These are phyloP conservation scores for Corydoras sp. DNA, from an alignment of 2,113 vertebrate genomes.

Conservation along the genomic window DNA sequence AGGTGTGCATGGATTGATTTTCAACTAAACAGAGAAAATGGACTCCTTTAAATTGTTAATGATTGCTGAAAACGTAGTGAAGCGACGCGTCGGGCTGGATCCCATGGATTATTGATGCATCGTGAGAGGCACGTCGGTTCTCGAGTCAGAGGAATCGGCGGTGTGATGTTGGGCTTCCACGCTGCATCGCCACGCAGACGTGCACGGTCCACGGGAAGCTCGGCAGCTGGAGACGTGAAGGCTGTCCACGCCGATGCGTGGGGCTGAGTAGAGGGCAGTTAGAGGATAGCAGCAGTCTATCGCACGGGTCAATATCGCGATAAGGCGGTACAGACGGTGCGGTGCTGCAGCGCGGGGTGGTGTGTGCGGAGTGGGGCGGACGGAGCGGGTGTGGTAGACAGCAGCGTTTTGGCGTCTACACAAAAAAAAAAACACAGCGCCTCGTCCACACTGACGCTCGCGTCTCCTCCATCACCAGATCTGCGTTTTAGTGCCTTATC, in stretches of 20 bases:
- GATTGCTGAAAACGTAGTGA: no score
- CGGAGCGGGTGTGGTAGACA: slow-evolving; percentile 29
- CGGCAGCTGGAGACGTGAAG: neutral
- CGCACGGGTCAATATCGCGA: slow-evolving; percentile 12
- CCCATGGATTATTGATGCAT: no score
- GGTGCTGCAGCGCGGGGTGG: slow-evolving; percentile 3
- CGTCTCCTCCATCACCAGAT: neutral
- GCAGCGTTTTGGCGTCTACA: slow-evolving; percentile 13
- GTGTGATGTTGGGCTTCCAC: no score
- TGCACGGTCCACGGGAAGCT: neutral
- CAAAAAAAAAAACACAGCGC: neutral
- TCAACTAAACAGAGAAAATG: no score
- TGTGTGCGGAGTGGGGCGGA: slow-evolving; percentile 23
- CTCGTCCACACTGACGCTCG: slow-evolving; percentile 17
- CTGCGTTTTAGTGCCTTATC: slow-evolving; percentile 16
- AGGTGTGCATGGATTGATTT: no score
- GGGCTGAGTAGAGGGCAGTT: neutral
- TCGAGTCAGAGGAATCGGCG: no score
- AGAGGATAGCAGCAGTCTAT: neutral
- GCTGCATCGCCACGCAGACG: neutral
- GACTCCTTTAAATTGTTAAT: no score
- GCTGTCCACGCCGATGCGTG: neutral
- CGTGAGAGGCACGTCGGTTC: no score
- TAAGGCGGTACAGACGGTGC: slow-evolving; percentile 2
- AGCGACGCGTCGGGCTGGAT: no score